Evolutionary conservation across 2,888 invertebrate species (phyloP).

Genomic region (Dorcus parallelipipedus): DNA sequence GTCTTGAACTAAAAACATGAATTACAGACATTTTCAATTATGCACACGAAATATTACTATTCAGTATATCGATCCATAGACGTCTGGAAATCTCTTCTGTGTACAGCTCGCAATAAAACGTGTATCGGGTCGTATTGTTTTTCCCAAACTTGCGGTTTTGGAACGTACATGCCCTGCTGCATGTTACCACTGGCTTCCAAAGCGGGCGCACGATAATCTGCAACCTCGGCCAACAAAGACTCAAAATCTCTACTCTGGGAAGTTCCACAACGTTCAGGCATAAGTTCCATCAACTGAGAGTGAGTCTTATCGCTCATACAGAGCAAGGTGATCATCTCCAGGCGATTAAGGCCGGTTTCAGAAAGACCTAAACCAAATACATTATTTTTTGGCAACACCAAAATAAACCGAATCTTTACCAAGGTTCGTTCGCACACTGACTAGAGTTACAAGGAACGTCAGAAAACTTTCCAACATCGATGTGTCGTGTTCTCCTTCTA

Average conservation of each 20-base stretch:
- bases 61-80: conserved; percentile 91
- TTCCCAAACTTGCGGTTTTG: conserved; percentile 87
- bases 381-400: neutral
- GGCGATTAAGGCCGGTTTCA: conserved; percentile 62
- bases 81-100: conserved; percentile 88
- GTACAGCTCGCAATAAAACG: conserved; percentile 85
- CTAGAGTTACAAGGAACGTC: conserved; percentile 84
- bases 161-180: conserved; percentile 83
- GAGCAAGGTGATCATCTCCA: conserved; percentile 90
- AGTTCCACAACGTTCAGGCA: conserved; percentile 95
- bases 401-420: conserved; percentile 51
- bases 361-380: conserved; percentile 50
- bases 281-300: conserved; percentile 89
- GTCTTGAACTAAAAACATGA: conserved; percentile 35
- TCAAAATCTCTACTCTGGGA: conserved; percentile 87
- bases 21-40: neutral
- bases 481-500: conserved; percentile 79
- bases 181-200: conserved; percentile 73
- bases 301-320: conserved; percentile 95
- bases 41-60: conserved; percentile 59
- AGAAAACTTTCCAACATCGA: conserved; percentile 91
- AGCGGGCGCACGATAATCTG: conserved; percentile 72
- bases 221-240: conserved; percentile 70
- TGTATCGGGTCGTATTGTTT: conserved; percentile 91
- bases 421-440: conserved; percentile 83